These are phyloP conservation scores for Glareola pratincola DNA, from an alignment of 2,113 vertebrate species.

Conservation along the genomic window DNA sequence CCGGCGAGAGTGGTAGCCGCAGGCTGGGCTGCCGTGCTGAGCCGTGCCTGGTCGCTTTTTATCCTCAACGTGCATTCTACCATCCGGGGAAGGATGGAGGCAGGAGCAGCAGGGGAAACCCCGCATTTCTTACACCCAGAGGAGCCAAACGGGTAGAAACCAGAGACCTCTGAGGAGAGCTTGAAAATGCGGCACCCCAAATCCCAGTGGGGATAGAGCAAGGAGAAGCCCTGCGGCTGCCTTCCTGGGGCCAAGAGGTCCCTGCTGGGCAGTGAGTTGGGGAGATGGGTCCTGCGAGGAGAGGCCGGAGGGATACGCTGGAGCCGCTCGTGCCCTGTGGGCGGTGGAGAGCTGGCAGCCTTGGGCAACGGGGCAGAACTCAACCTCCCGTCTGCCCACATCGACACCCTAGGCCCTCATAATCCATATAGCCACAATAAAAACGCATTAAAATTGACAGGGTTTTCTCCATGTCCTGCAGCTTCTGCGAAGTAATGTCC, in stretches of 20 bases:
- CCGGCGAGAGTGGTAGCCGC: accelerated
- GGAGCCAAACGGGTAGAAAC: not conserved
- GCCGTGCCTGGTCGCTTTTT: not conserved
- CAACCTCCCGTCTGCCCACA: not conserved
- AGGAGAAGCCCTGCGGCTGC: not conserved
- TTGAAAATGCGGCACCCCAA: not conserved
- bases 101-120: not conserved
- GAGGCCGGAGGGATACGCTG: not conserved
- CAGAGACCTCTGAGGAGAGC: not conserved
- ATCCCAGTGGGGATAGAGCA: not conserved
- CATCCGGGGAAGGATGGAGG: not conserved
- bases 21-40: not conserved
- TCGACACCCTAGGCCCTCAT: not conserved
- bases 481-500: not conserved
- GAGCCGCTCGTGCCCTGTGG: accelerated
- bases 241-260: not conserved
- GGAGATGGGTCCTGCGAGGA: not conserved
- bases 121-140: not conserved
- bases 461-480: not conserved
- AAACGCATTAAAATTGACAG: not conserved
- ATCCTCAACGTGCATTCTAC: accelerated
- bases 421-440: not conserved
- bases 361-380: not conserved
- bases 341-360: not conserved
- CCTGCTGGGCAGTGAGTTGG: not conserved